Evolutionary conservation across 2,797 vertebrate species (phyloP).

Genomic region (Craterocephalus amniculus): DNA sequence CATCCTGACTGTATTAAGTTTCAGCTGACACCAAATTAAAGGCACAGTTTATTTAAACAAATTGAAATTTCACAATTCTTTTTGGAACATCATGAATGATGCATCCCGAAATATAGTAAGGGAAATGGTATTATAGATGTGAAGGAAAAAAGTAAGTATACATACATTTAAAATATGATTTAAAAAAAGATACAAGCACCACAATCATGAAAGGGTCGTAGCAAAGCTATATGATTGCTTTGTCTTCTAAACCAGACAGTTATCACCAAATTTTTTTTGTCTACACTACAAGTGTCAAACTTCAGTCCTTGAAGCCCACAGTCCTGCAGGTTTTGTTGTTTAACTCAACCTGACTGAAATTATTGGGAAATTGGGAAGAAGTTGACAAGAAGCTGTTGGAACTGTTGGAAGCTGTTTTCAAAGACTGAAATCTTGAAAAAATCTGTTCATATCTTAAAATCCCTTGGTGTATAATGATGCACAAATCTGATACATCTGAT

Average conservation of each 20-base stretch:
- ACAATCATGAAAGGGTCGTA: not conserved
- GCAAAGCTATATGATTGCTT: not conserved
- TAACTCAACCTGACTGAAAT: too few relatives aligned
- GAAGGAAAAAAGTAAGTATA: not conserved
- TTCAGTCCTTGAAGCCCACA: too few relatives aligned
- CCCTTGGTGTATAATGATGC: too few relatives aligned
- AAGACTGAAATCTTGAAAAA: too few relatives aligned
- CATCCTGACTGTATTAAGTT: not conserved
- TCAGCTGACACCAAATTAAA: not conserved
- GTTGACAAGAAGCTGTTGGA: too few relatives aligned
- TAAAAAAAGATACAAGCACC: not conserved
- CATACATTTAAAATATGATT: not conserved
- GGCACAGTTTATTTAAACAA: not conserved
- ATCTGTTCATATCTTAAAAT: too few relatives aligned
- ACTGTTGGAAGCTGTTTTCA: too few relatives aligned
- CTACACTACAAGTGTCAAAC: not conserved
- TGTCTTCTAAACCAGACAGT: not conserved
- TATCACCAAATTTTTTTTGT: not conserved
- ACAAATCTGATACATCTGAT: too few relatives aligned
- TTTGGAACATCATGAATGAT: not conserved
- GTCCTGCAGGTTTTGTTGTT: too few relatives aligned
- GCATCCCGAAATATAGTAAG: not conserved
- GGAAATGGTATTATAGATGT: not conserved
- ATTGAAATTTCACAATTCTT: not conserved
- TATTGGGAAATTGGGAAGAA: too few relatives aligned